phyloP scores from a whole-genome alignment of 2,113 vertebrate genomes.

The Sprattus sprattus region DNA sequence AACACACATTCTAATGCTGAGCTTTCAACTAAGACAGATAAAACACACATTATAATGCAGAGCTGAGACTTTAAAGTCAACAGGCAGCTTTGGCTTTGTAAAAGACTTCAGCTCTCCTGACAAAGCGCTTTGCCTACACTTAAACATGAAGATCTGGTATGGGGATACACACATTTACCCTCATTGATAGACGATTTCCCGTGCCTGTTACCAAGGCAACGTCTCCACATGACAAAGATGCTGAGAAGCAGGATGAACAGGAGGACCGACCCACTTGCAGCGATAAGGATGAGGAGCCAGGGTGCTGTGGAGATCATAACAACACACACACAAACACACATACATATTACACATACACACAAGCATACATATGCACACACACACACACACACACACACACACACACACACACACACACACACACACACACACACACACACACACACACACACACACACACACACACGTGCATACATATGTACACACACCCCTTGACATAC shows the following conservation, averaged over 20 bases:
- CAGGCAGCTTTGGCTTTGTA: too few relatives aligned
- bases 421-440: not conserved
- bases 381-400: not conserved
- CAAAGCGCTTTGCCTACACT: too few relatives aligned
- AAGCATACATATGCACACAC: not conserved
- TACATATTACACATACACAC: not conserved
- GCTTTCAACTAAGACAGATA: too few relatives aligned
- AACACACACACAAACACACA: not conserved
- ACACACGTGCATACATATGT: not conserved
- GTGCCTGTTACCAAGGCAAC: not conserved
- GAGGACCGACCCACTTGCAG: not conserved
- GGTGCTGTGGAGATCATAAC: not conserved
- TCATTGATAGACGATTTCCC: not conserved
- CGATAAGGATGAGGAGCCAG: not conserved
- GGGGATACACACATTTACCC: not conserved
- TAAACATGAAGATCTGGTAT: too few relatives aligned
- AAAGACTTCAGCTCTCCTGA: too few relatives aligned
- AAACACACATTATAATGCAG: too few relatives aligned
- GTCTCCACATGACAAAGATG: not conserved
- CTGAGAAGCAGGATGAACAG: not conserved
- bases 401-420: not conserved
- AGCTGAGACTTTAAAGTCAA: too few relatives aligned
- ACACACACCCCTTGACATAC: not conserved
- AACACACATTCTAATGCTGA: too few relatives aligned
- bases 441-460: not conserved